Conservation (phyloP, 2,113 vertebrate genomes). For the Acrocephalus arundinaceus region DNA sequence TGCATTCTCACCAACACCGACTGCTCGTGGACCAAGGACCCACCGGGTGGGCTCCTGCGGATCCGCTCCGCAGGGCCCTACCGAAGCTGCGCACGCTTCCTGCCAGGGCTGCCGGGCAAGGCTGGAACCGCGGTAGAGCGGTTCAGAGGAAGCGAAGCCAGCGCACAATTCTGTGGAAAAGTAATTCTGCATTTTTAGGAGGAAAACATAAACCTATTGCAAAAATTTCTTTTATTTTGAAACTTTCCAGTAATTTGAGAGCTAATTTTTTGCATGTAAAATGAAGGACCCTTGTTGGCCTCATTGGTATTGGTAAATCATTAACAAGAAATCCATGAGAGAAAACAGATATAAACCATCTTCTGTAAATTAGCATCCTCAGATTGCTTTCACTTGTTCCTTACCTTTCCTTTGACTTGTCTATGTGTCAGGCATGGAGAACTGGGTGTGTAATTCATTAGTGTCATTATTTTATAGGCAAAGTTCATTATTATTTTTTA, state of each 20-base stretch:
- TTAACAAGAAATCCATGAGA: neutral
- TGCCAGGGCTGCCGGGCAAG: too few species aligned
- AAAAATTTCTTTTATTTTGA: neutral
- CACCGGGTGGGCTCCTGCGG: too few species aligned
- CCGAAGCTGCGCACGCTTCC: too few species aligned
- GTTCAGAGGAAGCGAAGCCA: too few species aligned
- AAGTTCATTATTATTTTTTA: neutral
- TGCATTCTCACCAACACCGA: too few species aligned
- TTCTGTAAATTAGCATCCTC: neutral
- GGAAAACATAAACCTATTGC: neutral
- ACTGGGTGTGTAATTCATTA: accelerated
- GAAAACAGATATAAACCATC: neutral
- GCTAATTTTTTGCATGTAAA: neutral
- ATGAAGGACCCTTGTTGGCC: neutral
- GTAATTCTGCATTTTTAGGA: neutral
- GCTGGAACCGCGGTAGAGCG: too few species aligned
- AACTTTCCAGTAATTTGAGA: neutral
- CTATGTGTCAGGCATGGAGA: neutral
- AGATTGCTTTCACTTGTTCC: neutral
- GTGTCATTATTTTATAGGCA: neutral
- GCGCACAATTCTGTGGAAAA: neutral
- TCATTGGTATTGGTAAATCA: neutral
- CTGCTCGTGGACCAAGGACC: too few species aligned
- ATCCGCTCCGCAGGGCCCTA: too few species aligned
- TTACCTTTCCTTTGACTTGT: neutral